Evolutionary conservation across 2,797 vertebrate species (phyloP).

Genomic region (Saguinus oedipus): DNA sequence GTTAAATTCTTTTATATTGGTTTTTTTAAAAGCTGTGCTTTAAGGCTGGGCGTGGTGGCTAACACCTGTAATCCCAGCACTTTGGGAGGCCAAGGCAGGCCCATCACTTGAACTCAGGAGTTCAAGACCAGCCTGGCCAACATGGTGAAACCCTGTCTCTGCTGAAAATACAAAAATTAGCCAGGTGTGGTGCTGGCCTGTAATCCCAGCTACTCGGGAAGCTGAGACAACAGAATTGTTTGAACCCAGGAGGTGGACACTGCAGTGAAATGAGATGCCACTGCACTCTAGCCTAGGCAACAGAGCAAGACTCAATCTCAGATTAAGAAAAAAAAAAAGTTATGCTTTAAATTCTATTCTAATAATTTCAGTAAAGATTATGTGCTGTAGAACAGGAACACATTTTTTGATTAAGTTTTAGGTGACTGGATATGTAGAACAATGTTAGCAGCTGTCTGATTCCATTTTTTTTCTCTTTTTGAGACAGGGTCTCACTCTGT

Average conservation of each 20-base stretch:
- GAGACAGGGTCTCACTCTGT: not conserved
- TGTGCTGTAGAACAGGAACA: not conserved
- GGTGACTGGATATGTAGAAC: not conserved
- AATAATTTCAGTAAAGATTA: not conserved
- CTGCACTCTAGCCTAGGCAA: not conserved
- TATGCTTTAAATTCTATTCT: not conserved
- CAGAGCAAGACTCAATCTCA: not conserved
- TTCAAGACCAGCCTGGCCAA: too few relatives aligned
- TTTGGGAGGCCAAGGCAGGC: not conserved
- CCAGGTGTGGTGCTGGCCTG: not conserved
- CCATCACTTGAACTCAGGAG: not conserved
- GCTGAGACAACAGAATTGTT: too few relatives aligned
- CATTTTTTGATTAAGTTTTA: not conserved
- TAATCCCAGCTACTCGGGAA: not conserved
- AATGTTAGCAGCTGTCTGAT: not conserved
- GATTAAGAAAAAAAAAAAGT: not conserved
- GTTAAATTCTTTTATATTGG: not conserved
- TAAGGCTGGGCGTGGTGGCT: too few relatives aligned
- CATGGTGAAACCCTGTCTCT: too few relatives aligned
- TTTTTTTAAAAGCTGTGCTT: not conserved
- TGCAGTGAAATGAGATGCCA: not conserved
- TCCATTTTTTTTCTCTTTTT: not conserved
- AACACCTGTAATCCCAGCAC: not conserved
- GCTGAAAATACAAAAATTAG: too few relatives aligned
- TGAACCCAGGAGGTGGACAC: too few relatives aligned